These are phyloP conservation scores for Littorina saxatilis DNA, from an alignment of 1,140 invertebrate genomes.

Conservation along the genomic window DNA sequence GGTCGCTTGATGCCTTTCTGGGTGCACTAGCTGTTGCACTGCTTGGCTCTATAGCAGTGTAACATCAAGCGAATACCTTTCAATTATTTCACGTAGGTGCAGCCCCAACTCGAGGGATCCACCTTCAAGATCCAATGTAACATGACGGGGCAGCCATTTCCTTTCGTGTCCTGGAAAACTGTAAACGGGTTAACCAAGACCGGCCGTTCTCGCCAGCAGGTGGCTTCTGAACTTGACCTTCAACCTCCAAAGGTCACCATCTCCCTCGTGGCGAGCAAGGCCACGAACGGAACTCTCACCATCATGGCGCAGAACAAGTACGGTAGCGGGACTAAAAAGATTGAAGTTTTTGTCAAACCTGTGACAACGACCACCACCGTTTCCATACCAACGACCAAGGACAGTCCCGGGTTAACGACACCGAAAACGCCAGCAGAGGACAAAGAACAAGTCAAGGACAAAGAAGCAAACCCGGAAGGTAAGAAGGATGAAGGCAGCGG, in stretches of 20 bases:
- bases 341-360: not conserved
- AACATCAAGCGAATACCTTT: too few species aligned
- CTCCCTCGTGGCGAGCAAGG: not conserved
- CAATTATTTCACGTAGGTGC: too few species aligned
- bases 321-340: not conserved
- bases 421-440: not conserved
- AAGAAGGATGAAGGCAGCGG: not conserved
- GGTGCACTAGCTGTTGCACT: too few species aligned
- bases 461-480: not conserved
- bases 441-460: too few species aligned
- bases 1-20: too few species aligned
- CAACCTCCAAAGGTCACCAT: not conserved
- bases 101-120: not conserved
- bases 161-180: conserved; percentile 4
- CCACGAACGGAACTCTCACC: conserved; percentile 19
- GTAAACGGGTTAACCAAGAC: not conserved
- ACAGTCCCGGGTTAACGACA: not conserved
- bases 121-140: not conserved
- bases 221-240: not conserved
- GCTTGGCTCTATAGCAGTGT: too few species aligned
- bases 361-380: not conserved
- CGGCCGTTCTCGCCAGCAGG: not conserved
- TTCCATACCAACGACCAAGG: not conserved
- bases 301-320: conserved; percentile 28
- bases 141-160: conserved; percentile 19